Evolutionary conservation across 2,797 vertebrate species (phyloP), one percentile per base, ranked within the genome.

Genomic region (Dendrocincla tyrannina): DNA sequence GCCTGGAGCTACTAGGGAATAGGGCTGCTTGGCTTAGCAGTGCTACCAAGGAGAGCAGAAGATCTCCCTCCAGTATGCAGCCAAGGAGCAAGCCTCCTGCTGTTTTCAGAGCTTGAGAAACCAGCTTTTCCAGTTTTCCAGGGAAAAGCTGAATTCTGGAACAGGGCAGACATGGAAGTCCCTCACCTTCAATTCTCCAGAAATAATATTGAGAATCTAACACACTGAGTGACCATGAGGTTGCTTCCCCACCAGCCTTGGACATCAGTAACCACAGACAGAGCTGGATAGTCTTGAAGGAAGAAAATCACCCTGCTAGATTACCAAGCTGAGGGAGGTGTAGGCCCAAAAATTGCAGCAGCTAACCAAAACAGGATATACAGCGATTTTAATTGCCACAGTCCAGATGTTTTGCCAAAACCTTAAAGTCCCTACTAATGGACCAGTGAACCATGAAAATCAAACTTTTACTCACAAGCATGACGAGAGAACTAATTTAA

Each of bases 381-480:
- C 9, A 41, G 1, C 37, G 8, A 52, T 35, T 82, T 86, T 73
- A 85, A 86, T 17, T 64, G 52, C 27, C 25, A 5, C 30, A 72
- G 41, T 33, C 33, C 33, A 78, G 58, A 70, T 28, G 14, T 35
- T 33, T 30, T 68, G 20, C 28, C 37, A 56, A 35, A 85, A 66
- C 25, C 27, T 42, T 20, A 1, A 73, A 74, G 8, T 39, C 18
- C 6, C 28, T 52, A 41, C 46, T 88, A 47, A 56, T 7, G 32
- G 22, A 64, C 16, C 50, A 60, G 17, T 52, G 32, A 80, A 13
- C 19, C 3, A 9, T 0, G 1, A 56, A 66, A 73, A 76, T 5
- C 1, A 0, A 85, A 52, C 0, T 0, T 56, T 73, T 76, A 47
- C 27, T 74, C 16, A 24, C 7, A 63, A 44, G 41, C 1, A 1